Evolutionary conservation across 2,797 vertebrate species (phyloP).

Genomic region (Microcaecilia unicolor): DNA sequence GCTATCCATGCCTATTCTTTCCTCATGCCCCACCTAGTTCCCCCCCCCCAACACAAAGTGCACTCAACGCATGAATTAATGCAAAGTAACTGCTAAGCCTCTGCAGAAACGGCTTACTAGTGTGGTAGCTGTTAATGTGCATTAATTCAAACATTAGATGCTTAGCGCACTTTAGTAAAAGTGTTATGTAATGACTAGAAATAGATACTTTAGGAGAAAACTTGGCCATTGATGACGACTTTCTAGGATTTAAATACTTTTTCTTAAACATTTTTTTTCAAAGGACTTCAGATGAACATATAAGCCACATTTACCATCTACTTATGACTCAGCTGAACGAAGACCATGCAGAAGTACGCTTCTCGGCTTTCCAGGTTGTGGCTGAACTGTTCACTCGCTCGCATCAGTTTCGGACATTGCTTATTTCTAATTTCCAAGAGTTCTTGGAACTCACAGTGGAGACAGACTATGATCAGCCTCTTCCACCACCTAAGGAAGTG

Average conservation of each 20-base stretch:
- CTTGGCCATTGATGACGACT: no score
- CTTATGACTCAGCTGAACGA: constrained; percentile 71
- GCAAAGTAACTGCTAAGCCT: no score
- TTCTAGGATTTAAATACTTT: neutral
- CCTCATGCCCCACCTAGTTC: no score
- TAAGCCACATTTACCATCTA: constrained; percentile 68
- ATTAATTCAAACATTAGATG: no score
- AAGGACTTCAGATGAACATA: constrained; percentile 72
- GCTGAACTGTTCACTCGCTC: constrained; percentile 77
- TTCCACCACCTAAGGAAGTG: constrained; percentile 79
- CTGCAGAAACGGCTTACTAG: no score
- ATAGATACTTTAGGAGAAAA: no score
- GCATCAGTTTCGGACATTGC: constrained; percentile 71
- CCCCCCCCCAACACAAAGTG: no score
- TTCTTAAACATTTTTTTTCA: neutral
- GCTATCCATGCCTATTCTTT: no score
- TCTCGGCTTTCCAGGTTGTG: constrained; percentile 76
- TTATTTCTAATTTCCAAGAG: constrained; percentile 78
- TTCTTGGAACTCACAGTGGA: constrained; percentile 84
- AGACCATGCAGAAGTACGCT: constrained; percentile 77
- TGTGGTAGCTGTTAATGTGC: no score
- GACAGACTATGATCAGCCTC: constrained; percentile 69
- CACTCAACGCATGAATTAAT: no score
- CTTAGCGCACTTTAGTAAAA: no score
- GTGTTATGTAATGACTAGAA: no score